phyloP scores from a whole-genome alignment of 2,888 invertebrate species.

The Callimorpha dominula region DNA sequence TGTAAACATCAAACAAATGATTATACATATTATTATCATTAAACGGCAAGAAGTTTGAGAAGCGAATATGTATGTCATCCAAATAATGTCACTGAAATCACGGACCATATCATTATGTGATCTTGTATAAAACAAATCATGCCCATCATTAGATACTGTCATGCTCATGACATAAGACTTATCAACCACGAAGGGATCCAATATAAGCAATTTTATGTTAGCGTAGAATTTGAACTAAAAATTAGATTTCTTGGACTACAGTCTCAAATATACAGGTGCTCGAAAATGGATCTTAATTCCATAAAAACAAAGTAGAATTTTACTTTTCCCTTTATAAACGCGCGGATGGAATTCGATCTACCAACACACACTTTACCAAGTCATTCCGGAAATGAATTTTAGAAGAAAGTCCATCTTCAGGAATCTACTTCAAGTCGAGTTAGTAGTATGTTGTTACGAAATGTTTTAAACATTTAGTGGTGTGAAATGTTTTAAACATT shows the following conservation, averaged over 20 bases:
- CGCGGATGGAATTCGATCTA: constrained; percentile 51
- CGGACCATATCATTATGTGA: neutral
- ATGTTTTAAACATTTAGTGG: constrained; percentile 24
- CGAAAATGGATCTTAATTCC: constrained; percentile 34
- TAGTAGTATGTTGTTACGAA: constrained; percentile 27
- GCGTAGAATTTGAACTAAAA: constrained; percentile 3
- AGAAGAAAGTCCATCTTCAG: constrained; percentile 47
- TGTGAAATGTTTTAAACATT: constrained; percentile 25
- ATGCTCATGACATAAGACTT: neutral
- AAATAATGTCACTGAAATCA: neutral
- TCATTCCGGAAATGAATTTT: constrained; percentile 66
- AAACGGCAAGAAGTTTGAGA: no score
- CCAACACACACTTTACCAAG: constrained; percentile 41
- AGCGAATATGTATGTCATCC: no score
- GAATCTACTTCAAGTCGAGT: constrained; percentile 40
- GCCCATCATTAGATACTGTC: neutral
- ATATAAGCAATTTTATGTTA: neutral
- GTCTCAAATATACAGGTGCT: constrained; percentile 13
- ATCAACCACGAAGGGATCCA: neutral
- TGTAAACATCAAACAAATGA: no score
- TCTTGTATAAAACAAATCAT: neutral
- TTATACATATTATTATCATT: no score
- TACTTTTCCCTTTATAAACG: constrained; percentile 34
- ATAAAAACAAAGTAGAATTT: constrained; percentile 40
- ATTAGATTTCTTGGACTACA: constrained; percentile 17